Evolutionary conservation across 2,888 invertebrate genomes (phyloP), one percentile per base, ranked within the genome.

Genomic region (Mactromeris polynyma): DNA sequence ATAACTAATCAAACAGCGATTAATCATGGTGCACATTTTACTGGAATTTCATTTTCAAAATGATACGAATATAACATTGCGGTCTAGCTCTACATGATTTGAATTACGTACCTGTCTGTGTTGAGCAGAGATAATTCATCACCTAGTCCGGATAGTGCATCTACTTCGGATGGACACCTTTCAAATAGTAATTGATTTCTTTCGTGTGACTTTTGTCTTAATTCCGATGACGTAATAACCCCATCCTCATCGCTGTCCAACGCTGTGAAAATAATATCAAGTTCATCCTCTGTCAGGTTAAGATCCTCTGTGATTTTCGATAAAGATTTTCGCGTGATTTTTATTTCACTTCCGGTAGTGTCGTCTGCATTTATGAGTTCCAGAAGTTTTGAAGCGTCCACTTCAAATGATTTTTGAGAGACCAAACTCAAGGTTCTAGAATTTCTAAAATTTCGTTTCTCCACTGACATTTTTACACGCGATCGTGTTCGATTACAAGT

Each of bases 201-300:
- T 14, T 69, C 54, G 31, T 73, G 85, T 26, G 83, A 85, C 80
- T 88, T 87, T 26, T 86, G 46, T 38, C 90, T 81, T 46, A 92
- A 42, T 36, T 95, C 93, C n/a, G 91, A 79, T 69, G 91, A 84
- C n/a, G 93, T 93, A 36, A 95, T 93, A 21, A 93, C 85, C n/a
- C 94, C 95, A 80, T 95, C 95, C n/a, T 93, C 93, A 79, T 95
- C 94, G 58, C 91, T 93, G 82, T 95, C 95, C 31, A 95, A 85
- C 21, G 94, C 94, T 3, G 89, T 79, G 85, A 95, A 95, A 36
- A 95, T 93, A 31, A 94, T 93, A 40, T 95, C 94, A 42, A 94
- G 86, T 64, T 95, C 95, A 11, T 94, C 89, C 0, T 92, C 87
- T 11, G 94, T 92, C 14, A 95, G 89, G 85, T 93, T 93, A 42